These are phyloP conservation scores for Psittacara wagleri DNA, from an alignment of 2,113 vertebrate genomes.

Conservation along the genomic window DNA sequence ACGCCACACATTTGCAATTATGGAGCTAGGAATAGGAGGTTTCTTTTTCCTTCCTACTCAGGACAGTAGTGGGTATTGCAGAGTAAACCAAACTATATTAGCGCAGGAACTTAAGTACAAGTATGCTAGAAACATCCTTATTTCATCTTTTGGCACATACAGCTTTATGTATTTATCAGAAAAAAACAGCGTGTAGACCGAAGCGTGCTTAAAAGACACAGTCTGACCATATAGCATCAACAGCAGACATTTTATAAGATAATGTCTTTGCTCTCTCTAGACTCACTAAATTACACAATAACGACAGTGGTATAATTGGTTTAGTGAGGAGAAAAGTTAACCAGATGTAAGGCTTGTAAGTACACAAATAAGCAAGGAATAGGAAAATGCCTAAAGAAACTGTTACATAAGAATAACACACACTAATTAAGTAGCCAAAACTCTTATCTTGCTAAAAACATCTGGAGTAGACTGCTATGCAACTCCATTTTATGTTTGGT, in stretches of 20 bases:
- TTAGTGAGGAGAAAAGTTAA: not conserved
- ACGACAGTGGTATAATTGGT: not conserved
- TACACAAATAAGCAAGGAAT: not conserved
- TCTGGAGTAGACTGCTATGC: constrained; percentile 15
- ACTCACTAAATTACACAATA: not conserved
- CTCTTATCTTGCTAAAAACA: constrained; percentile 49
- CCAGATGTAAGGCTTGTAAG: not conserved
- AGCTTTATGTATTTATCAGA: not conserved
- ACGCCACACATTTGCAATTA: not conserved
- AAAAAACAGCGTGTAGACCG: accelerated
- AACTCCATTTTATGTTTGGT: constrained; percentile 51
- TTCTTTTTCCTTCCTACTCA: constrained; percentile 11
- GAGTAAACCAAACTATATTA: not conserved
- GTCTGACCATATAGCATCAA: not conserved
- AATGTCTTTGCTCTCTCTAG: not conserved
- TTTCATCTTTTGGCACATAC: not conserved
- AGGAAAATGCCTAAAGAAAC: not conserved
- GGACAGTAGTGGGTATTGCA: not conserved
- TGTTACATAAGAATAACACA: not conserved
- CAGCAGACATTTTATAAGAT: constrained; percentile 8
- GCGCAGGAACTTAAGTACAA: not conserved
- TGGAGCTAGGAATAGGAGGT: not conserved
- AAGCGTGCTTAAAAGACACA: not conserved
- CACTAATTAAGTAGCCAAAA: not conserved
- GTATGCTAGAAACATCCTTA: not conserved